Percentiles rank a stretch among this genome's conserved stretches.
These are phyloP conservation scores for Drosophila borborema DNA, from an alignment of 2,888 invertebrate genomes.

Conservation along the genomic window DNA sequence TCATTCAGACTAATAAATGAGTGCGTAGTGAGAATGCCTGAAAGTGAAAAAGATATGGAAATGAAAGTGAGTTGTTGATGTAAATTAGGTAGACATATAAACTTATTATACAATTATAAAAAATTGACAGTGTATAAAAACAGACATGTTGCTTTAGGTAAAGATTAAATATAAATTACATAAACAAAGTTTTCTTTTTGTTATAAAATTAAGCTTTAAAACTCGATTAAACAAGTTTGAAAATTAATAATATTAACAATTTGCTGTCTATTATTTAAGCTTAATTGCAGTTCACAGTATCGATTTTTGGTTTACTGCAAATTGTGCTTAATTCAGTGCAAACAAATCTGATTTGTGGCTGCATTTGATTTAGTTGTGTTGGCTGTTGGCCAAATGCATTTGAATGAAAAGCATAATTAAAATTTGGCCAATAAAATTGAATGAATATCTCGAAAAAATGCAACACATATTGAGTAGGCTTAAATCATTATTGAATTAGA, in stretches of 20 bases:
- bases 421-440: slow-evolving; percentile 15
- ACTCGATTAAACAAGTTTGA: background rate
- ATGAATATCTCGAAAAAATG: background rate
- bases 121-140: no score
- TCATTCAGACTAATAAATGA: background rate
- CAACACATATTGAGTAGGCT: slow-evolving; percentile 1
- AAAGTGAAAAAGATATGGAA: background rate
- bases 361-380: slow-evolving; percentile 21
- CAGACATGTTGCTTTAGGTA: no score
- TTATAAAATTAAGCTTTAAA: background rate
- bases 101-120: background rate
- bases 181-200: background rate
- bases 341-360: slow-evolving; percentile 19
- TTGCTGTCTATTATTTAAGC: slow-evolving; percentile 12
- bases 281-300: slow-evolving; percentile 7
- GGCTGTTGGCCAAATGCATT: slow-evolving; percentile 28
- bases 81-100: background rate
- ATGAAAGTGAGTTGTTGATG: background rate
- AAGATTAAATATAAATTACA: no score
- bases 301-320: background rate
- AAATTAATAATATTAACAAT: background rate
- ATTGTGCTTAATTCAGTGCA: slow-evolving; percentile 18
- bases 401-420: slow-evolving; percentile 18
- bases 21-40: background rate
- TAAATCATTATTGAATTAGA: background rate